Evolutionary conservation across 2,113 vertebrate genomes (phyloP).

Genomic region (Heterochromis multidens): DNA sequence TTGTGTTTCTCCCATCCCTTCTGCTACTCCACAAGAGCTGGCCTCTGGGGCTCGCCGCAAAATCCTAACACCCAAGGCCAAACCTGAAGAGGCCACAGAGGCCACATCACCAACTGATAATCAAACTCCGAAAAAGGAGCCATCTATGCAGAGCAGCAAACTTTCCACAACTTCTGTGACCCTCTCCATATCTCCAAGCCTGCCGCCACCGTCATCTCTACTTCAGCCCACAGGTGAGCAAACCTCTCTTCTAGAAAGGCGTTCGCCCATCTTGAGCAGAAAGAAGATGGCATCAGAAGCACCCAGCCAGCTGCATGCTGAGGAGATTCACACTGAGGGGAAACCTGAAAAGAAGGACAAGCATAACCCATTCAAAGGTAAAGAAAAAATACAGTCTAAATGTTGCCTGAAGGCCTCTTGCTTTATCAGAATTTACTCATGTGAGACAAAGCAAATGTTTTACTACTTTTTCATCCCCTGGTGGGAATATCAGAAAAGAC

Average conservation of each 20-base stretch:
- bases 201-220: constrained; percentile 60
- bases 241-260: constrained; percentile 67
- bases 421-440: neutral
- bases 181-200: constrained; percentile 72
- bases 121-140: constrained; percentile 31
- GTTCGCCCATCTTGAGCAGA: constrained; percentile 75
- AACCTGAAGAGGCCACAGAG: constrained; percentile 63
- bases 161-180: constrained; percentile 45
- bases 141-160: constrained; percentile 1
- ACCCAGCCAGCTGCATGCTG: constrained; percentile 55
- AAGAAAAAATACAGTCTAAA: neutral
- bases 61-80: constrained; percentile 81
- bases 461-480: neutral
- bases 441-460: neutral
- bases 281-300: constrained; percentile 76
- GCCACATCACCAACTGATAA: neutral
- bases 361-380: constrained; percentile 90
- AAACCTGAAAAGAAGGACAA: constrained; percentile 75
- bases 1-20: constrained; percentile 72
- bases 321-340: constrained; percentile 55
- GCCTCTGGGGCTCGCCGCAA: constrained; percentile 93
- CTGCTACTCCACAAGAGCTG: constrained; percentile 90
- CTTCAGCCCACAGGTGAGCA: constrained; percentile 65
- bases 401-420: neutral
- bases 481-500: neutral